These are phyloP conservation scores for Cyanocitta stelleri DNA, from an alignment of 2,113 vertebrate genomes.

Conservation along the genomic window DNA sequence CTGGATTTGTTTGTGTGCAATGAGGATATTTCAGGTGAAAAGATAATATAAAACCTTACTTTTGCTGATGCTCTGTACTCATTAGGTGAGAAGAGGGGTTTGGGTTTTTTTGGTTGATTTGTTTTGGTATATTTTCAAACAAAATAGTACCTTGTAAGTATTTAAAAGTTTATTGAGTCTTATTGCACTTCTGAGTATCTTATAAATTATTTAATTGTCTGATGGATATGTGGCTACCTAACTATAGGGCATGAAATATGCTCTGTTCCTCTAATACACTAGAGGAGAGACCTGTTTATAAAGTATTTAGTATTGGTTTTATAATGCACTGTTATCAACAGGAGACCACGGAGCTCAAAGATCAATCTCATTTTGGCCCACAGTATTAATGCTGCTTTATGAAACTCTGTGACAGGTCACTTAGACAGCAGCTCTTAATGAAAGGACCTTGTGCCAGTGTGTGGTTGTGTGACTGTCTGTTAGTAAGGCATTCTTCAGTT, in stretches of 20 bases:
- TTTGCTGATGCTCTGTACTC: not conserved
- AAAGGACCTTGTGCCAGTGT: constrained; percentile 66
- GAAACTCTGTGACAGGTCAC: constrained; percentile 75
- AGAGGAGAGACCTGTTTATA: constrained; percentile 79
- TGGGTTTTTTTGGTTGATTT: not conserved
- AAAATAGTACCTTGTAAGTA: constrained; percentile 69
- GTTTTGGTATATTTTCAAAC: constrained; percentile 51
- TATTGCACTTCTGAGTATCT: constrained; percentile 73
- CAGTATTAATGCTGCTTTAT: constrained; percentile 74
- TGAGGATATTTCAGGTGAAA: not conserved
- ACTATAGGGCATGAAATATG: constrained; percentile 79
- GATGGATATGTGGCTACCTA: constrained; percentile 83
- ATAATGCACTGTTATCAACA: constrained; percentile 81
- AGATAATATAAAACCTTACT: not conserved
- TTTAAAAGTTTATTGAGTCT: constrained; percentile 76
- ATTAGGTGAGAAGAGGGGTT: not conserved
- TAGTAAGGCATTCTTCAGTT: constrained; percentile 46
- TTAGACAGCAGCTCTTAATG: constrained; percentile 70
- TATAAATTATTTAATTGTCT: constrained; percentile 81
- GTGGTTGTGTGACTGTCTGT: constrained; percentile 55
- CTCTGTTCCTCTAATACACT: constrained; percentile 79
- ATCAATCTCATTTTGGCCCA: constrained; percentile 79
- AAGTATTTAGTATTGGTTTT: constrained; percentile 86
- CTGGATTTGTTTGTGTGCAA: not conserved
- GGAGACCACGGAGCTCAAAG: constrained; percentile 78